Evolutionary conservation across 2,797 vertebrate species (phyloP).

Genomic region (Oreortyx pictus): DNA sequence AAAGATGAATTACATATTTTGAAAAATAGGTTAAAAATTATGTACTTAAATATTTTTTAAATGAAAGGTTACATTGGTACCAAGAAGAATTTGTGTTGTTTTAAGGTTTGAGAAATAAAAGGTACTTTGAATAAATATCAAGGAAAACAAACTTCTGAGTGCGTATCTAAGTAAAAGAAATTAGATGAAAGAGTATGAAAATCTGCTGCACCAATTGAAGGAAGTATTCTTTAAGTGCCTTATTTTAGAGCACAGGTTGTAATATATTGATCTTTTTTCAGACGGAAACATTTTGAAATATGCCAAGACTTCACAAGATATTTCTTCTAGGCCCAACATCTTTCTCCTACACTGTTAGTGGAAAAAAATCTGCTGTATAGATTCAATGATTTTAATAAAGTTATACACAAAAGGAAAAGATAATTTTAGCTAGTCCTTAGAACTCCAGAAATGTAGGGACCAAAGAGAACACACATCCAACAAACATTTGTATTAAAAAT

Average conservation of each 20-base stretch:
- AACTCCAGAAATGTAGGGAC: neutral
- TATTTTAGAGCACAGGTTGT: fast-evolving
- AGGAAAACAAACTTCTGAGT: neutral
- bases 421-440: neutral
- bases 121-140: neutral
- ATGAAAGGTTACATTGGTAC: neutral
- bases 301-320: neutral
- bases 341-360: neutral
- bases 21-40: slow-evolving; percentile 11
- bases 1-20: neutral
- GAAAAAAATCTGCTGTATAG: neutral
- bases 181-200: neutral
- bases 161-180: neutral
- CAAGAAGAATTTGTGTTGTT: neutral
- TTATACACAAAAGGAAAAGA: neutral
- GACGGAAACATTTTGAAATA: neutral
- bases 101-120: neutral
- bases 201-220: neutral
- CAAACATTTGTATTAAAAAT: neutral
- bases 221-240: neutral
- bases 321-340: neutral
- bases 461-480: neutral
- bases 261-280: neutral
- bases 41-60: neutral
- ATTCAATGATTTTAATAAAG: neutral